Evolutionary conservation across 2,888 invertebrate species (phyloP), one percentile per base, ranked within the genome.

Genomic region (Thalpophila matura): DNA sequence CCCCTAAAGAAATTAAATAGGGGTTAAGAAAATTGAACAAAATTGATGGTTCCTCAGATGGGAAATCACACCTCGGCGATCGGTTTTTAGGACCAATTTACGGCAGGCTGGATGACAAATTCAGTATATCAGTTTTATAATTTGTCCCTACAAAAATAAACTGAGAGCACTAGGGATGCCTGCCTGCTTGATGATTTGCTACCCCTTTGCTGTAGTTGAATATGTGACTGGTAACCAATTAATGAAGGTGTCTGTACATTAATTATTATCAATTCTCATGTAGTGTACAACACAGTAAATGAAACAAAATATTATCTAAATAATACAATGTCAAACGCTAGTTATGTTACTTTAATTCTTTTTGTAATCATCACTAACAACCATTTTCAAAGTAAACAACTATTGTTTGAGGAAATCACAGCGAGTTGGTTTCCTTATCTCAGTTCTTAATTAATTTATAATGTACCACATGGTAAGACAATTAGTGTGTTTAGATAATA

Each of bases 351-450:
- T 37, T 5, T 62, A 45, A 40, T 43, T 37, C 31, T 26, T 22
- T 37, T 45, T 35, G 54, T 46, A 46, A 63, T 40, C 63, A 38
- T 45, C 29, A 20, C 12, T 14, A 12, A 10, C 33, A 35, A 47
- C 24, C 54, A 42, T 47, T 72, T 49, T 65, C 38, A 71, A 43
- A 49, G 42, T 27, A 56, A 56, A 71, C 16, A 38, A 40, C 3
- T 18, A 18, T 43, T 67, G 65, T 65, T 72, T 67, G n/a, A 68
- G 51, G 51, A 53, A 67, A 53, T 74, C 46, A 29, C 26, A 29
- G 10, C 3, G 5, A 4, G 9, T 29, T 31, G 12, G 14, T 31
- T 49, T 33, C 16, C 24, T 68, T 69, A 74, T 68, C 69, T 38
- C 3, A 24, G 6, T 33, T 68, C 27, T 37, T 68, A 49, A 74